Evolutionary conservation across 2,113 vertebrate species (phyloP), one percentile per base, ranked within the genome.

Genomic region (Zeus faber): DNA sequence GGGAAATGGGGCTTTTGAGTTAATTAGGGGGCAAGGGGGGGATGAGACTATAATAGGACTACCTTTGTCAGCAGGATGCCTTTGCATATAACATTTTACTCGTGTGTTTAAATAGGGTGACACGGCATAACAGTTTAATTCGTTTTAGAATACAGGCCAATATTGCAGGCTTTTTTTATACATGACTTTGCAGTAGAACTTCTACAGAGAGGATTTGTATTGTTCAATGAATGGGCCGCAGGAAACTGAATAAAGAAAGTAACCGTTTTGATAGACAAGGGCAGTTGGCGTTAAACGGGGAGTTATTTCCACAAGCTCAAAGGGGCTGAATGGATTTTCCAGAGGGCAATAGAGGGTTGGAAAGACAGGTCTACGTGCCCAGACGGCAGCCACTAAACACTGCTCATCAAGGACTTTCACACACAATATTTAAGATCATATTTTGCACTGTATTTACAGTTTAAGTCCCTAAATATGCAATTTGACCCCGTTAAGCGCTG

Each of bases 301-400:
- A 2, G 14, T 26, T 55, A 37, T 52, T 49, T 14, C 25, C 14
- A 8, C 37, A 5, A 35, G 47, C 55, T 63, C 43, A 60, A 44
- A 50, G 26, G 29, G 58, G 54, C 23, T 60, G 46, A 67, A 67
- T 63, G 5, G 57, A 58, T 62, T 45, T 48, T 33, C 29, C 22
- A 59, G 55, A 47, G 47, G 21, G n/a, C 54, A 52, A 27, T 50
- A 29, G 21, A 44, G 45, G 41, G 50, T 48, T 33, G 37, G 44
- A 41, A n/a, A 21, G 26, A 33, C n/a, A 2, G 14, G 16, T 14
- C 33, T 14, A 86, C 76, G 76, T 85, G 81, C 74, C 27, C 8
- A 4, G 4, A 29, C 58, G 49, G 14, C 46, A 58, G n/a, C 57
- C 31, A 22, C n/a, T 9, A 14, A 62, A 43, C n/a, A 14, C 25